Conservation (phyloP, 2,113 vertebrate species). For the Opisthocomus hoazin region DNA sequence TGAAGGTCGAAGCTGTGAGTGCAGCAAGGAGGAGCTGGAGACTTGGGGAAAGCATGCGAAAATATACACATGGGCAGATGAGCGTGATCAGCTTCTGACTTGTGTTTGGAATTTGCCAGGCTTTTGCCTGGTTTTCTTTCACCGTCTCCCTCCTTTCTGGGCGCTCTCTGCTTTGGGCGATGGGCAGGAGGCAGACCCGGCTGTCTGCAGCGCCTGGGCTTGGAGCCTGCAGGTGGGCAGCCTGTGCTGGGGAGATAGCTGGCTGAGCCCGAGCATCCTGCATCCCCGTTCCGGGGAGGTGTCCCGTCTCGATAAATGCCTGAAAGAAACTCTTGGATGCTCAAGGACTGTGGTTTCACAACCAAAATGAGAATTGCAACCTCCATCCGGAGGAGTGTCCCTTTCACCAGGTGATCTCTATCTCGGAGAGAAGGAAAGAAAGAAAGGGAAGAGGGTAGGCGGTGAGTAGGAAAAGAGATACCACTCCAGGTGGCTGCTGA, state of each 20-base stretch:
- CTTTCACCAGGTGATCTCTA: conserved; percentile 42
- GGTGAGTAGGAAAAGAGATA: conserved; percentile 33
- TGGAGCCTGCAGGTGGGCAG: neutral
- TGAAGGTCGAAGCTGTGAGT: neutral
- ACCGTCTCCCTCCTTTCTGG: neutral
- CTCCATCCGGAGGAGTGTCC: conserved; percentile 16
- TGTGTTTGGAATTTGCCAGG: neutral
- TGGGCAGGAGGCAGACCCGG: neutral
- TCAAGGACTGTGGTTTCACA: conserved; percentile 18
- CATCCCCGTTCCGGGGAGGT: neutral
- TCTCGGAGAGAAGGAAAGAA: neutral
- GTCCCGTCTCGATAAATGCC: neutral
- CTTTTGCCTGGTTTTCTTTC: neutral
- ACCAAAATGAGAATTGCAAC: conserved; percentile 11
- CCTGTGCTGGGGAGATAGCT: neutral
- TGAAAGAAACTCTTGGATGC: conserved; percentile 11
- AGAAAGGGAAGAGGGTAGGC: conserved; percentile 10
- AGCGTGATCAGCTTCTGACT: neutral
- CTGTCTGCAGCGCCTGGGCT: neutral
- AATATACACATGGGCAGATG: neutral
- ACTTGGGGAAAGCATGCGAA: neutral
- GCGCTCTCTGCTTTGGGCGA: neutral
- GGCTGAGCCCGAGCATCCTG: neutral
- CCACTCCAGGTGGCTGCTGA: neutral
- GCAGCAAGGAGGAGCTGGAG: neutral